These are phyloP conservation scores for Gasterosteus nipponicus DNA, from an alignment of 2,113 vertebrate species.

Conservation along the genomic window DNA sequence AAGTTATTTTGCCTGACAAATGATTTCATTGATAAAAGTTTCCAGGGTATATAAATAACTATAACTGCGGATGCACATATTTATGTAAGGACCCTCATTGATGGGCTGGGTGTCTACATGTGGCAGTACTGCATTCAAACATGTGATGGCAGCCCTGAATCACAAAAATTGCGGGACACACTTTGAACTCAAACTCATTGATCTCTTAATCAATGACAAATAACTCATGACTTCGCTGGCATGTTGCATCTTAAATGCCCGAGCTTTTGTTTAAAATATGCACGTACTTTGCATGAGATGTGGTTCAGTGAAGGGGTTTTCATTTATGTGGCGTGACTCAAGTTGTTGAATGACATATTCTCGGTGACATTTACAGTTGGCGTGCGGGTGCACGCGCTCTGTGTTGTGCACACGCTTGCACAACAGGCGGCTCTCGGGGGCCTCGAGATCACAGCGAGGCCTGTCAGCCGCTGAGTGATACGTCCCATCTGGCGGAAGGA, in stretches of 20 bases:
- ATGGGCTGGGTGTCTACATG: slow-evolving; percentile 17
- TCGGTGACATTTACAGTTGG: slow-evolving; percentile 19
- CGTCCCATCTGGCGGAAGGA: slow-evolving; percentile 58
- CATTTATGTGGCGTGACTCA: neutral
- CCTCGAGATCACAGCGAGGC: slow-evolving; percentile 58
- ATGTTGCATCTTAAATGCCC: neutral
- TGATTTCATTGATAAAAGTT: neutral
- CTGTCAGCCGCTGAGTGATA: slow-evolving; percentile 67
- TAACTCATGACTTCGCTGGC: neutral
- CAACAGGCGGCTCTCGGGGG: slow-evolving; percentile 57
- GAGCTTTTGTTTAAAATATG: neutral
- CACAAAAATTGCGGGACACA: slow-evolving; percentile 9
- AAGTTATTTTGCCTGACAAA: neutral
- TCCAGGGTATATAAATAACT: neutral
- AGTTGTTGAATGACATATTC: slow-evolving; percentile 14
- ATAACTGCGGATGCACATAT: neutral
- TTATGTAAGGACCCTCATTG: neutral
- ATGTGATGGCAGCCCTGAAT: slow-evolving; percentile 62
- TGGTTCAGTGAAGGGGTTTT: neutral
- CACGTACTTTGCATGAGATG: neutral
- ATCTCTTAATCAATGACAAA: neutral
- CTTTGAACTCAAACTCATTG: slow-evolving; percentile 9
- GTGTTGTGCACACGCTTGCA: slow-evolving; percentile 14
- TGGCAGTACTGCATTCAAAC: slow-evolving; percentile 58
- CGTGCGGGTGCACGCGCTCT: slow-evolving; percentile 33